Percentiles rank a stretch among this genome's conserved stretches.
Conservation (phyloP, 2,797 vertebrate genomes). For the Chelmon rostratus region DNA sequence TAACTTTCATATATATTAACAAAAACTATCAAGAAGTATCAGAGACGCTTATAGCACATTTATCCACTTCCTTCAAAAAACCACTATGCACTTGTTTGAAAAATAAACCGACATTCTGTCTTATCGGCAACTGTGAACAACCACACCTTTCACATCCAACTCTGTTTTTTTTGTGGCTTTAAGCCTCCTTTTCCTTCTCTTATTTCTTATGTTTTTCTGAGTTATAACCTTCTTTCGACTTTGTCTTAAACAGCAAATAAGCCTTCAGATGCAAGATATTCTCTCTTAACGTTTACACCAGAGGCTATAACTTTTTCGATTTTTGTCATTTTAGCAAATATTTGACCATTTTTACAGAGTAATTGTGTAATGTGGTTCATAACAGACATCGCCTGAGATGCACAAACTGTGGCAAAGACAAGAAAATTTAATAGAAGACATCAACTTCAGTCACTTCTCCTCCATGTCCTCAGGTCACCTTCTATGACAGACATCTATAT, state of each 20-base stretch:
- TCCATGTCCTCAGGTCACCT: background rate
- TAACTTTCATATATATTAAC: background rate
- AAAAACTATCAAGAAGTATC: background rate
- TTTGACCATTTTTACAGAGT: background rate
- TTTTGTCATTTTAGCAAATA: background rate
- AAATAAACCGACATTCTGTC: background rate
- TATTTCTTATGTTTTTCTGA: background rate
- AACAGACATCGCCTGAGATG: background rate
- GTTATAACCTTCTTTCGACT: background rate
- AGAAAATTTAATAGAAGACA: background rate
- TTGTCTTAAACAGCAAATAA: conserved; percentile 4
- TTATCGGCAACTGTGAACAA: background rate
- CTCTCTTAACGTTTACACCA: background rate
- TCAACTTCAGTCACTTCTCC: background rate
- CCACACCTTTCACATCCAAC: background rate
- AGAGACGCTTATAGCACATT: background rate
- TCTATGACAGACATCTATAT: background rate
- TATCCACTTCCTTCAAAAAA: background rate
- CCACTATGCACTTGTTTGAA: background rate
- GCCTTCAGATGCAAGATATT: background rate
- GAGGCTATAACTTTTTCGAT: too few species aligned
- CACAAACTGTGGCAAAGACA: background rate
- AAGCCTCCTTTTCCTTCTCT: background rate
- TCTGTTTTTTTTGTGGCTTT: background rate
- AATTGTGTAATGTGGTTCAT: background rate